A percentile compares a stretch with the other conserved stretches of the same genome.
These are phyloP conservation scores for Leucopternis melanops DNA, from an alignment of 2,113 vertebrate genomes.

Conservation along the genomic window DNA sequence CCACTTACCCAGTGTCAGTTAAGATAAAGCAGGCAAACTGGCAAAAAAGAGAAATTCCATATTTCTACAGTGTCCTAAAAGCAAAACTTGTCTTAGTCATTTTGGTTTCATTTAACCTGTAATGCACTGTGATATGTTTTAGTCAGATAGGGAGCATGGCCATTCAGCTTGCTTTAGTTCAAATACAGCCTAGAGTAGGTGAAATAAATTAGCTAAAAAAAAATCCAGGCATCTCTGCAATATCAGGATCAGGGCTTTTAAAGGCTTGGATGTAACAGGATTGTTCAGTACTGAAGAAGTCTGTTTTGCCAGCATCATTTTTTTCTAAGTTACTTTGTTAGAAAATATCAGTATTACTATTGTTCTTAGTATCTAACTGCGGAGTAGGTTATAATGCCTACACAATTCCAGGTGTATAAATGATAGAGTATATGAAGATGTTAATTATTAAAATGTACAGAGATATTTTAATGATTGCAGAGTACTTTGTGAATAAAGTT, in stretches of 20 bases:
- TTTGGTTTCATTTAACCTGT: not conserved
- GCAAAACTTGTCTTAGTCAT: not conserved
- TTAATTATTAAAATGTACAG: not conserved
- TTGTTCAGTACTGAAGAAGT: not conserved
- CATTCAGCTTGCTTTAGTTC: not conserved
- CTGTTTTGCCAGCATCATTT: not conserved
- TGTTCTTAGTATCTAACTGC: not conserved
- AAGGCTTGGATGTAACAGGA: not conserved
- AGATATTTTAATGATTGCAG: not conserved
- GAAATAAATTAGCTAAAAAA: not conserved
- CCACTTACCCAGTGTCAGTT: not conserved
- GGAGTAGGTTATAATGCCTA: not conserved
- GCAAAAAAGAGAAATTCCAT: not conserved
- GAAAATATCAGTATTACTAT: not conserved
- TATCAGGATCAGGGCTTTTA: not conserved
- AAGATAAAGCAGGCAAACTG: not conserved
- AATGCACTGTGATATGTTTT: not conserved
- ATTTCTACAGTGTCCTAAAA: not conserved
- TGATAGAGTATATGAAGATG: not conserved
- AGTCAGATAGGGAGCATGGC: not conserved
- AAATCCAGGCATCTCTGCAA: not conserved
- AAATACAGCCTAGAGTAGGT: not conserved
- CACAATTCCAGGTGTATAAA: not conserved
- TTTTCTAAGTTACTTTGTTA: not conserved
- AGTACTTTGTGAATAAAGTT: not conserved